Evolutionary conservation across 2,888 invertebrate genomes (phyloP).

Genomic region (Parnassius apollo): DNA sequence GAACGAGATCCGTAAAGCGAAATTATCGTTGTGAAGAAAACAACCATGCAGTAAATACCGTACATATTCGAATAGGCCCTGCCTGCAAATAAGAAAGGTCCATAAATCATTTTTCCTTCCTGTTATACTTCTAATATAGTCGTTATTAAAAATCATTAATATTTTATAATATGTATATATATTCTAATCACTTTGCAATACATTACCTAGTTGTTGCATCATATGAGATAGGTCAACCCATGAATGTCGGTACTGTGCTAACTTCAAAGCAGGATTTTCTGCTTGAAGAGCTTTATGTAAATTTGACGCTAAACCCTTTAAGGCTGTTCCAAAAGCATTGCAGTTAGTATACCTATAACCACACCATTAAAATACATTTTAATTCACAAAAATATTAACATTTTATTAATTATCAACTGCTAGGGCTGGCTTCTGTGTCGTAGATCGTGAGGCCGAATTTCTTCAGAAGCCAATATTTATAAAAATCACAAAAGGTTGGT

Average conservation of each 20-base stretch:
- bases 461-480: too few relatives aligned
- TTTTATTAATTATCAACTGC: too few relatives aligned
- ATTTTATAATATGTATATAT: not conserved
- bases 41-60: conserved; percentile 86
- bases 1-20: conserved; percentile 86
- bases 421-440: too few relatives aligned
- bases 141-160: not conserved
- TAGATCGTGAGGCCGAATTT: too few relatives aligned
- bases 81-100: conserved; percentile 50
- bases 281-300: conserved; percentile 83
- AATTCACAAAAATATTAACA: not conserved
- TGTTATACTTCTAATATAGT: not conserved
- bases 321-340: conserved; percentile 84
- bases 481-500: too few relatives aligned
- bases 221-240: conserved; percentile 88
- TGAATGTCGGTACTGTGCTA: conserved; percentile 85
- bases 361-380: not conserved
- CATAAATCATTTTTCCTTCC: not conserved
- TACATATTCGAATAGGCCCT: conserved; percentile 89
- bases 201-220: conserved; percentile 87
- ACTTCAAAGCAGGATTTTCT: conserved; percentile 82
- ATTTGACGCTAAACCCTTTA: conserved; percentile 83
- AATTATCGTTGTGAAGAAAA: conserved; percentile 87
- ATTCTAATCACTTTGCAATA: not conserved
- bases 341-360: conserved; percentile 82